Conservation (phyloP, 1,140 invertebrate genomes). For the Pseudachorutes palmiensis region DNA sequence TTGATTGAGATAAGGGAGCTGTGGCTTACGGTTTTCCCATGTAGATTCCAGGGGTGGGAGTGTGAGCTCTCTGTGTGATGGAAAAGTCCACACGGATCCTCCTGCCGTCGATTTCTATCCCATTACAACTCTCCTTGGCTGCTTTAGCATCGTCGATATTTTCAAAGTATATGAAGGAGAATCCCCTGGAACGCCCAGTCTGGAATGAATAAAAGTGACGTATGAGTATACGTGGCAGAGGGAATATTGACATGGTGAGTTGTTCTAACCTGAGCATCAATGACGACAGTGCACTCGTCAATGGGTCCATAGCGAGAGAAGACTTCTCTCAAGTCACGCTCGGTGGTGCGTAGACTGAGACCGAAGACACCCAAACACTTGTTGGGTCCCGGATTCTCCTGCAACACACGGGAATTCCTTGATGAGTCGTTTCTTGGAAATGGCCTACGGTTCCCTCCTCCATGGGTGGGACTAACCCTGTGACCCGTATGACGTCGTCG, state of each 20-base stretch:
- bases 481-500: constrained; percentile 47
- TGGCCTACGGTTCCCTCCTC: constrained; percentile 10
- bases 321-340: constrained; percentile 84
- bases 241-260: constrained; percentile 17
- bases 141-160: constrained; percentile 79
- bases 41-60: constrained; percentile 95
- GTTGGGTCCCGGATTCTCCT: constrained; percentile 78
- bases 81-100: constrained; percentile 89
- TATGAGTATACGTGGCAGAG: no score
- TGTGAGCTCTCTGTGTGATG: constrained; percentile 93
- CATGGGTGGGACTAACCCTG: constrained; percentile 34
- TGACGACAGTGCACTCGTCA: constrained; percentile 88
- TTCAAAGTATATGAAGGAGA: constrained; percentile 94
- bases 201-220: constrained; percentile 43
- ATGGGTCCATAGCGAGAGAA: constrained; percentile 87
- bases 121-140: constrained; percentile 86
- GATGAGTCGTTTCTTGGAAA: constrained; percentile 11
- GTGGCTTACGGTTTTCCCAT: constrained; percentile 77
- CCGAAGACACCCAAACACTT: constrained; percentile 91
- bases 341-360: constrained; percentile 82
- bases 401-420: constrained; percentile 15
- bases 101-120: constrained; percentile 88
- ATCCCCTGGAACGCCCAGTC: constrained; percentile 86
- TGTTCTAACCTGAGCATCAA: constrained; percentile 78
- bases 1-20: constrained; percentile 7